Evolutionary conservation across 1,140 invertebrate genomes (phyloP).

Genomic region (Leptopilina boulardi): DNA sequence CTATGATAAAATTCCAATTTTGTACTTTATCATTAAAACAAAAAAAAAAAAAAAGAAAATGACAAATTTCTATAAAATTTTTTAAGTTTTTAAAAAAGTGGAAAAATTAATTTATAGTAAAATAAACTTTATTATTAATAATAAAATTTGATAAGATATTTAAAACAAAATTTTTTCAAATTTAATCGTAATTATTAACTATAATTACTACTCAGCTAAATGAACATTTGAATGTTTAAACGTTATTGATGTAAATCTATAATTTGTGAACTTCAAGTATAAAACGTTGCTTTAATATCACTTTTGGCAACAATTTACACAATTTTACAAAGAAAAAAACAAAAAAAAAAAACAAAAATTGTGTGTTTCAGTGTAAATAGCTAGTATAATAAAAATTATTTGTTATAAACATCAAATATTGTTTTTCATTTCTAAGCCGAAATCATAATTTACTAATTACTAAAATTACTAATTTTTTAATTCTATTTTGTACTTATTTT

Average conservation of each 20-base stretch:
- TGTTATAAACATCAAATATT: slow-evolving; percentile 3
- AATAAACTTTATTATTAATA: no score
- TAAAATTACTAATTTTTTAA: no score
- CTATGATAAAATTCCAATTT: no score
- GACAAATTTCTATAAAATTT: no score
- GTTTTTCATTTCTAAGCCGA: neutral
- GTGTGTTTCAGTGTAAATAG: slow-evolving; percentile 31
- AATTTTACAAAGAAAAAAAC: no score
- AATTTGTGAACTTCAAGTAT: slow-evolving; percentile 4
- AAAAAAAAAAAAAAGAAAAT: no score
- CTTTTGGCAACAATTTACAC: neutral
- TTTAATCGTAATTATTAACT: neutral
- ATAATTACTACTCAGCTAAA: slow-evolving; percentile 9
- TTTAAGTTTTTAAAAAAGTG: no score
- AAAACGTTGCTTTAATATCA: neutral
- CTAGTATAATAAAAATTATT: slow-evolving; percentile 26
- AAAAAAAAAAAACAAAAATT: neutral
- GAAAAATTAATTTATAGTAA: no score
- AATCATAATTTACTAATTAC: neutral
- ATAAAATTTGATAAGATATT: no score
- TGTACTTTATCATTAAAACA: no score
- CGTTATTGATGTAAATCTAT: slow-evolving; percentile 4
- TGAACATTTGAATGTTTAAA: slow-evolving; percentile 11
- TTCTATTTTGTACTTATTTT: no score
- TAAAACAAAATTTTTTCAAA: neutral